A percentile compares a stretch with the other conserved stretches of the same genome.
These are phyloP conservation scores for Phymastichus coffea DNA, from an alignment of 1,140 invertebrate species.

Conservation along the genomic window DNA sequence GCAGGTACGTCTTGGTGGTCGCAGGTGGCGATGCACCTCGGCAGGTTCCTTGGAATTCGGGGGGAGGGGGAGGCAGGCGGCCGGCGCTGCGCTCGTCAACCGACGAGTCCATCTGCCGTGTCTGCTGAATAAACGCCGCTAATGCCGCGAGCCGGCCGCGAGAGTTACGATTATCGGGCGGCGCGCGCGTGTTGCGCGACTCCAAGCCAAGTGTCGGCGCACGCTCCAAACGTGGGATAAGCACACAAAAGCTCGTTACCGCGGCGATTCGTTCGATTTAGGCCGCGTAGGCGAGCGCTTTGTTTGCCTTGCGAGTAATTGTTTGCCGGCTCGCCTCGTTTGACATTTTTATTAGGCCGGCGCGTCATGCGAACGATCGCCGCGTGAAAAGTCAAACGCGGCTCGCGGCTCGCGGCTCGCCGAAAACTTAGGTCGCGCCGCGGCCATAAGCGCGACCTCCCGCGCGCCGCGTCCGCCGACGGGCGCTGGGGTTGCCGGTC, in stretches of 20 bases:
- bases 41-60: constrained; percentile 21
- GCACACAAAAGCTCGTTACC: constrained; percentile 33
- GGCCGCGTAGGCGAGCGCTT: no score
- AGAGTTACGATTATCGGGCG: constrained; percentile 21
- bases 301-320: no score
- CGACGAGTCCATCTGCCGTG: neutral
- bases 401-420: no score
- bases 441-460: constrained; percentile 21
- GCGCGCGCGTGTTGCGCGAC: neutral
- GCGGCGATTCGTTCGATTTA: constrained; percentile 36
- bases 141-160: neutral
- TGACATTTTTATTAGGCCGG: no score
- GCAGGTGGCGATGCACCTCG: constrained; percentile 43
- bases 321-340: no score
- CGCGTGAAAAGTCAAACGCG: no score
- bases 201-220: constrained; percentile 19
- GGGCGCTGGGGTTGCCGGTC: constrained; percentile 47
- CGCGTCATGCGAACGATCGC: no score
- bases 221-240: constrained; percentile 37
- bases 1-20: constrained; percentile 45
- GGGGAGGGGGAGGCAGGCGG: neutral
- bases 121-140: neutral
- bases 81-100: neutral
- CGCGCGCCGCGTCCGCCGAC: constrained; percentile 35
- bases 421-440: neutral